Percentiles rank a stretch among this genome's conserved stretches.
phyloP scores from a whole-genome alignment of 2,113 vertebrate genomes.

The Pteruthius melanotis region DNA sequence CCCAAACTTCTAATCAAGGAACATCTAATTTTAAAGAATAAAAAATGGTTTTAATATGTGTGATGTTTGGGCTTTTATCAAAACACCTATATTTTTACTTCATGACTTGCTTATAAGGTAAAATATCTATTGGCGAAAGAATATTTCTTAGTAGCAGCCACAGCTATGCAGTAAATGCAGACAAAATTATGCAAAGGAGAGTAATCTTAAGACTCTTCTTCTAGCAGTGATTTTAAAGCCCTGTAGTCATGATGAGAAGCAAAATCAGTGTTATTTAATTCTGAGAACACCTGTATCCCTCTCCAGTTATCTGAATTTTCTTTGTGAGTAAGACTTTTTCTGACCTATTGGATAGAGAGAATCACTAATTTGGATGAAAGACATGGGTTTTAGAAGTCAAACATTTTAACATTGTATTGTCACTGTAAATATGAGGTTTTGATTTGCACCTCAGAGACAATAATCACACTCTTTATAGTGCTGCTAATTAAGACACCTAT shows the following conservation, averaged over 20 bases:
- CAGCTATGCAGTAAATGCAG: not conserved
- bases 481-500: not conserved
- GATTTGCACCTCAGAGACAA: not conserved
- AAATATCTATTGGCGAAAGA: not conserved
- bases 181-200: not conserved
- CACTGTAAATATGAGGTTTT: not conserved
- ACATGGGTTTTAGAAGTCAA: not conserved
- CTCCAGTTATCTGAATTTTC: not conserved
- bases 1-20: not conserved
- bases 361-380: not conserved
- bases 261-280: not conserved
- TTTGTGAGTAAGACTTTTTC: not conserved
- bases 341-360: not conserved
- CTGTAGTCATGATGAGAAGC: not conserved
- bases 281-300: not conserved
- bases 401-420: not conserved
- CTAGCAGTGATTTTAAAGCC: not conserved
- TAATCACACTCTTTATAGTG: not conserved
- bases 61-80: not conserved
- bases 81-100: not conserved
- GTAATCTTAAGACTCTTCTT: not conserved
- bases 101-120: not conserved
- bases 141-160: not conserved
- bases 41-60: not conserved
- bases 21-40: not conserved